A percentile compares a stretch with the other conserved stretches of the same genome.
phyloP scores from a whole-genome alignment of 2,888 invertebrate species.

The Stomorhina lunata region DNA sequence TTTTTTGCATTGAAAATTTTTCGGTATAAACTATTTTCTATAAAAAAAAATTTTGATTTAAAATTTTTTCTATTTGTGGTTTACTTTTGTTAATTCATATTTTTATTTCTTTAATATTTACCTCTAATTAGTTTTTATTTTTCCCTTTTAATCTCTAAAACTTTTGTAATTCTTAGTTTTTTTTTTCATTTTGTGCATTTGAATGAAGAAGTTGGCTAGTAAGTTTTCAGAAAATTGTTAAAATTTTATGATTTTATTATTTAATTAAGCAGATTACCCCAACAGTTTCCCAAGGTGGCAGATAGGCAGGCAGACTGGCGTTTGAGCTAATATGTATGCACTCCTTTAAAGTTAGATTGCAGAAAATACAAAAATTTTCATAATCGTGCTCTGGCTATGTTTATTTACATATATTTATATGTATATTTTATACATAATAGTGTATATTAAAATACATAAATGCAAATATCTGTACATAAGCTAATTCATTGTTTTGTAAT shows the following conservation, averaged over 20 bases:
- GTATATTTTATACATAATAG: not conserved
- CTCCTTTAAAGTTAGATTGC: too few species aligned
- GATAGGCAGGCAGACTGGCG: not conserved
- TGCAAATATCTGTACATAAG: not conserved
- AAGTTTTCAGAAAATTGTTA: conserved; percentile 20
- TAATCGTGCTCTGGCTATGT: not conserved
- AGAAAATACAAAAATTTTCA: not conserved
- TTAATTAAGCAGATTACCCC: conserved; percentile 46
- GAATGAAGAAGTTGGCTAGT: not conserved
- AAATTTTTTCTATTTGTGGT: too few species aligned
- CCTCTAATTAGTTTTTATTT: too few species aligned
- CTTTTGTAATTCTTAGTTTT: too few species aligned
- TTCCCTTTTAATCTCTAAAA: too few species aligned
- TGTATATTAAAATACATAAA: not conserved
- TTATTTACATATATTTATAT: not conserved
- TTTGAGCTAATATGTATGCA: not conserved
- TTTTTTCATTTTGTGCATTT: not conserved
- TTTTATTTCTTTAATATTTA: too few species aligned
- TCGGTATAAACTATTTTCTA: too few species aligned
- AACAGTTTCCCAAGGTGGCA: not conserved
- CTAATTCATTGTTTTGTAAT: not conserved
- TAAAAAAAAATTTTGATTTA: too few species aligned
- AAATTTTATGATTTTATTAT: conserved; percentile 65
- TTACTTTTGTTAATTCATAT: too few species aligned
- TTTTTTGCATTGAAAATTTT: too few species aligned